phyloP scores from a whole-genome alignment of 2,888 invertebrate genomes.

The Epinotia brunnichana region DNA sequence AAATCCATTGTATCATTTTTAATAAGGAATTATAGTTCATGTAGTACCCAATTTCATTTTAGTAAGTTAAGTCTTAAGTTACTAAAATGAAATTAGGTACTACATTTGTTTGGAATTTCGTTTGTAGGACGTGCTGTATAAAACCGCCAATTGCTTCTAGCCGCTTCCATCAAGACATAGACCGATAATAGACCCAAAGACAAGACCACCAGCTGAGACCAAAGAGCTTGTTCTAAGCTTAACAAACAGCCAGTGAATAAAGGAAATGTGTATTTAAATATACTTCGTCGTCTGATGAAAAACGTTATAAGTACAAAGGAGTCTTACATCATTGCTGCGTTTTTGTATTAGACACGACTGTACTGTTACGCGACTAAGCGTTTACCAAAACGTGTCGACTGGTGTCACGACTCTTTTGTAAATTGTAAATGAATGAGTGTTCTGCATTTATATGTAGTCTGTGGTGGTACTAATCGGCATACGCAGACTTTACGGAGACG shows the following conservation, averaged over 20 bases:
- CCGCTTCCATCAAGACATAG: background rate
- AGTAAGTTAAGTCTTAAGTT: no score
- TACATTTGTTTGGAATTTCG: background rate
- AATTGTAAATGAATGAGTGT: constrained; percentile 63
- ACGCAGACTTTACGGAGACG: background rate
- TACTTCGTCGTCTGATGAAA: background rate
- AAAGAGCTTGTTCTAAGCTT: constrained; percentile 8
- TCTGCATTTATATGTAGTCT: constrained; percentile 28
- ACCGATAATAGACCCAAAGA: background rate
- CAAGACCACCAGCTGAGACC: constrained; percentile 26
- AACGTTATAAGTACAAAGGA: background rate
- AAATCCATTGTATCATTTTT: no score
- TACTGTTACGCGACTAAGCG: constrained; percentile 29
- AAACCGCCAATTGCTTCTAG: constrained; percentile 6
- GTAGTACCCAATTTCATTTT: no score
- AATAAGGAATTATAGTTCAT: background rate
- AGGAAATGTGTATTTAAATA: constrained; percentile 5
- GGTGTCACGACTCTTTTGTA: constrained; percentile 67
- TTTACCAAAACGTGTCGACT: constrained; percentile 38
- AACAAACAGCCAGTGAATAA: constrained; percentile 10
- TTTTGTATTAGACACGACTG: background rate
- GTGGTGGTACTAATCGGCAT: constrained; percentile 6
- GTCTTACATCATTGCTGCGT: background rate
- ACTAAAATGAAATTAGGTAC: background rate
- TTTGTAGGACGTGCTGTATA: background rate